phyloP scores from a whole-genome alignment of 2,888 invertebrate species.

The Philonicus albiceps region DNA sequence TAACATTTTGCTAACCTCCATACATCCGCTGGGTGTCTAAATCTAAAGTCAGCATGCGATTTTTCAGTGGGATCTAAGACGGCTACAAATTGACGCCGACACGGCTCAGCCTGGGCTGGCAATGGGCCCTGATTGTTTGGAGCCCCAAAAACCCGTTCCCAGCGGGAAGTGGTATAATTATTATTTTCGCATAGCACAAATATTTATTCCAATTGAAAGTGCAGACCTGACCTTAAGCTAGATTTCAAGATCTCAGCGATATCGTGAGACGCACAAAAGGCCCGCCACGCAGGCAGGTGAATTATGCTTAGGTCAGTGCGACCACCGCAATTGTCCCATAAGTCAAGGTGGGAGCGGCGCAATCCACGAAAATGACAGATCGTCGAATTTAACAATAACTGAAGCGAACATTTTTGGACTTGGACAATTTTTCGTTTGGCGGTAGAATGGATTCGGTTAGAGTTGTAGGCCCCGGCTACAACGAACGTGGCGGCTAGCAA shows the following conservation, averaged over 20 bases:
- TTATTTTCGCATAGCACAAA: slow-evolving; percentile 7
- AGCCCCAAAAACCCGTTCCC: not conserved
- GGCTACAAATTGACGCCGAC: not conserved
- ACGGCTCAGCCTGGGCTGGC: not conserved
- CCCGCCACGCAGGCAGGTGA: slow-evolving; percentile 18
- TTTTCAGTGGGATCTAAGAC: not conserved
- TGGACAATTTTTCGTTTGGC: not conserved
- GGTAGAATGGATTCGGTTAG: not conserved
- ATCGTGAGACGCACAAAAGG: slow-evolving; percentile 3
- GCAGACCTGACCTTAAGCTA: slow-evolving; percentile 42
- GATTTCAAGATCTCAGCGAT: slow-evolving; percentile 39
- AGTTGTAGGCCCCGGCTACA: not conserved
- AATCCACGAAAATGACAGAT: slow-evolving; percentile 35
- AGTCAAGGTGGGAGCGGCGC: slow-evolving; percentile 7
- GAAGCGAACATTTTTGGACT: not conserved
- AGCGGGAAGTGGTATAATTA: slow-evolving; percentile 1
- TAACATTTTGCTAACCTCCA: not conserved
- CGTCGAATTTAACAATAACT: slow-evolving; percentile 22
- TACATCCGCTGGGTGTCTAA: not conserved
- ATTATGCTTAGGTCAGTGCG: slow-evolving; percentile 29
- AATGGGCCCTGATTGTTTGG: not conserved
- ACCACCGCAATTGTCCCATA: not conserved
- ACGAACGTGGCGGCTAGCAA: not conserved
- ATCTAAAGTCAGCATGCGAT: not conserved
- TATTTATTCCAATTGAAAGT: slow-evolving; percentile 28